Percentiles rank a stretch among this genome's conserved stretches.
These are phyloP conservation scores for Hemicrepidius hirtus DNA, from an alignment of 2,888 invertebrate species.

Conservation along the genomic window DNA sequence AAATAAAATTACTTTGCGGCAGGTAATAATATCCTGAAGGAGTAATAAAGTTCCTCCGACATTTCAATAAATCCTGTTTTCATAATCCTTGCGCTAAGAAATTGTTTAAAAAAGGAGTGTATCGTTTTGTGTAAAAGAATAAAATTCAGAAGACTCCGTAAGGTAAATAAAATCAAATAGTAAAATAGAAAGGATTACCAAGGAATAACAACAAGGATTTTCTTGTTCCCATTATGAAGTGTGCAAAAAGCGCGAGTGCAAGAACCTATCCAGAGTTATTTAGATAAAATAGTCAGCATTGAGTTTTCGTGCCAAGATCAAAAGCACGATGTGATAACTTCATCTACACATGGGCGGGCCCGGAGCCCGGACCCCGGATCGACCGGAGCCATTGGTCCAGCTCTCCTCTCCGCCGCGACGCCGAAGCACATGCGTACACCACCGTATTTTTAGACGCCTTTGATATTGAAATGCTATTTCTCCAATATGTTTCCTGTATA, in stretches of 20 bases:
- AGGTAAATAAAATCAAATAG: too few relatives aligned
- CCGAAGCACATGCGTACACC: slow-evolving; percentile 63
- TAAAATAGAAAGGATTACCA: too few relatives aligned
- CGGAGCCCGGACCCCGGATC: slow-evolving; percentile 71
- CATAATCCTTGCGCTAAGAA: too few relatives aligned
- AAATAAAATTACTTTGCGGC: too few relatives aligned
- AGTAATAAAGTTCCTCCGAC: too few relatives aligned
- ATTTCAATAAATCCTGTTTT: too few relatives aligned
- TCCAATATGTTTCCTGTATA: slow-evolving; percentile 67
- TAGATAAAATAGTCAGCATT: slow-evolving; percentile 65
- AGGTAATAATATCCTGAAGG: too few relatives aligned
- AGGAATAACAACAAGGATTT: too few relatives aligned
- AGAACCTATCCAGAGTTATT: slow-evolving; percentile 57
- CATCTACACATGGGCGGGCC: slow-evolving; percentile 71
- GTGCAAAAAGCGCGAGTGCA: slow-evolving; percentile 32
- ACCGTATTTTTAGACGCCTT: slow-evolving; percentile 61
- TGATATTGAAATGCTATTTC: slow-evolving; percentile 68
- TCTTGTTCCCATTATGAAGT: too few relatives aligned
- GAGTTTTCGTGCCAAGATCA: slow-evolving; percentile 66
- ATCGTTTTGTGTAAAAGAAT: too few relatives aligned
- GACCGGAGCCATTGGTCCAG: slow-evolving; percentile 70
- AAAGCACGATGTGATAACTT: slow-evolving; percentile 68
- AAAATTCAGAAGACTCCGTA: too few relatives aligned
- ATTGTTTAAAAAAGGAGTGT: too few relatives aligned
- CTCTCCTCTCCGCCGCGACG: slow-evolving; percentile 61